These are phyloP conservation scores for Helogale parvula DNA, from an alignment of 2,113 vertebrate genomes.

Conservation along the genomic window DNA sequence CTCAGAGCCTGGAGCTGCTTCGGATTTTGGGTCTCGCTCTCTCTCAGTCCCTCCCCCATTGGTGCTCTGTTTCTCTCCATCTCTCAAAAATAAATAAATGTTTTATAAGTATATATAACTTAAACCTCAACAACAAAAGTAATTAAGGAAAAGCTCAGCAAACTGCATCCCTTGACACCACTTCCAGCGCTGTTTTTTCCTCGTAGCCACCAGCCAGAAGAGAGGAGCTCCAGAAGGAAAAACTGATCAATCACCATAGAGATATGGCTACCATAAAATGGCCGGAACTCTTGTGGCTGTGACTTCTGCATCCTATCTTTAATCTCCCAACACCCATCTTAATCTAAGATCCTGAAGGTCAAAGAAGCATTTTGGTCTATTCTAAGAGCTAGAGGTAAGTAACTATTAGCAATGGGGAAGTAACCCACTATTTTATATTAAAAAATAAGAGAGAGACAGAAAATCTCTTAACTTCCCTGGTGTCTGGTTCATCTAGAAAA, in stretches of 20 bases:
- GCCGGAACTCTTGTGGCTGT: background rate
- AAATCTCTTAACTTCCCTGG: background rate
- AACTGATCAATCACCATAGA: background rate
- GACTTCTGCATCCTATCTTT: background rate
- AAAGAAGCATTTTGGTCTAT: slow-evolving; percentile 26
- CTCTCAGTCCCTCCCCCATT: too few species aligned
- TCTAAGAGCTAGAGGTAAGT: background rate
- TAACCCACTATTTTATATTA: background rate
- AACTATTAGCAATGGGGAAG: background rate
- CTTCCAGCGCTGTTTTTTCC: background rate
- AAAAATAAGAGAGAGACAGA: background rate
- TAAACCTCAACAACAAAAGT: background rate
- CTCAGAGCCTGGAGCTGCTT: too few species aligned
- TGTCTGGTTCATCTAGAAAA: slow-evolving; percentile 37
- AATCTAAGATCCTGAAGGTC: background rate
- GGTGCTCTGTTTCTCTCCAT: too few species aligned
- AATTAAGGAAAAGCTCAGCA: background rate
- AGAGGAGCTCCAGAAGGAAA: background rate
- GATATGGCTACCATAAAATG: background rate
- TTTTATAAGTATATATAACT: background rate
- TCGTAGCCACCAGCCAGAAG: background rate
- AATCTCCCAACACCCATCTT: background rate
- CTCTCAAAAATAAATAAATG: too few species aligned
- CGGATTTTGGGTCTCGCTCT: too few species aligned
- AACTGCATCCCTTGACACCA: background rate